Base-by-base conservation (phyloP, 2,888 invertebrate species). In the Therioaphis trifolii region DNA sequence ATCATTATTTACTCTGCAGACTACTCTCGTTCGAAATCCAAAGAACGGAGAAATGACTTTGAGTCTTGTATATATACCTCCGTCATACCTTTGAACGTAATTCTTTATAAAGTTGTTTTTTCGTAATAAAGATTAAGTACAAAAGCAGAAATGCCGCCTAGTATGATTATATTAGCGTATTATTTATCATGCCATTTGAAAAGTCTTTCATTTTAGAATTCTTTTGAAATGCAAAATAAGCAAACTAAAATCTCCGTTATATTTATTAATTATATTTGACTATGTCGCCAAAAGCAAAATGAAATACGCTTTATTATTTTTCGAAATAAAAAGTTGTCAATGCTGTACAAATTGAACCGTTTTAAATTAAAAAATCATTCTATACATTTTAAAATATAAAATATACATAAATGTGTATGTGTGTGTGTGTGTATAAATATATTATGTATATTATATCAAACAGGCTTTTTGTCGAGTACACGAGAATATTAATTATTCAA, bases 121-220 rank as follows among this genome's bases (percentile, higher is more conserved):
- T 52, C 18, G 21, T 77, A 66, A 66, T 77, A 66, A 78, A 78
- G 49, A 78, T 66, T 66, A 66, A 66, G 18, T 52, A 4, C 49
- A 66, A 66, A 66, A 52, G 35, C 49, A 40, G 24, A 66, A 66
- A 71, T 78, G 24, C 77, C 24, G 24, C 66, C 49, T 12, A 52
- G 24, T 24, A 27, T 66, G 66, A 78, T 66, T 66, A 78, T 76
- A 68, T 78, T 78, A 78, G 52, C 55, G 55, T 78, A 69, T 79
- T 79, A 66, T 78, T 77, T 52, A 66, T 76, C 46, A 46, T 76
- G 52, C 35, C 11, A 52, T 66, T 66, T 69, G 27, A 68, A 69
- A 69, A 69, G 27, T 69, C 55, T 15, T 52, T 79, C 40, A 15
- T 79, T 55, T 12, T 40, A n/a, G 27, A 27, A 55, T 79, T 69